A percentile compares a stretch with the other conserved stretches of the same genome.
These are phyloP conservation scores for Meriones unguiculatus DNA, from an alignment of 2,113 vertebrate genomes.

Conservation along the genomic window DNA sequence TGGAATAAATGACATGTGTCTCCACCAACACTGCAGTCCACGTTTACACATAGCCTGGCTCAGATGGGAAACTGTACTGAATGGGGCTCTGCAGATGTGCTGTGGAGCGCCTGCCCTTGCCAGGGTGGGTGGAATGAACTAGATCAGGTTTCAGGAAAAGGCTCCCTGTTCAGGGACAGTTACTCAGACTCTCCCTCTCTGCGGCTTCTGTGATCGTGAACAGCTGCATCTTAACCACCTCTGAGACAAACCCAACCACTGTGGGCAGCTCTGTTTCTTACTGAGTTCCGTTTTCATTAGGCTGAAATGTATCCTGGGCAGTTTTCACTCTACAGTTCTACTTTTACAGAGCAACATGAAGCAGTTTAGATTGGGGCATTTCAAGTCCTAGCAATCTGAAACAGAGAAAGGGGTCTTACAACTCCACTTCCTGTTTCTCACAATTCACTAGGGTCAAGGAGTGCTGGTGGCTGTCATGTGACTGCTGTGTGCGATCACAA, in stretches of 20 bases:
- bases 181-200: not conserved
- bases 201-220: slow-evolving; percentile 15
- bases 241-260: not conserved
- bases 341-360: slow-evolving; percentile 32
- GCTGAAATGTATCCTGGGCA: not conserved
- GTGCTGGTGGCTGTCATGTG: not conserved
- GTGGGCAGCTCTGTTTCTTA: not conserved
- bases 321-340: slow-evolving; percentile 45
- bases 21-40: not conserved
- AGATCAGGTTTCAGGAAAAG: not conserved
- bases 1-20: not conserved
- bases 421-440: slow-evolving; percentile 62
- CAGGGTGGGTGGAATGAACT: not conserved
- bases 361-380: not conserved
- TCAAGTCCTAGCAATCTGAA: slow-evolving; percentile 35
- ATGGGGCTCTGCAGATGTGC: not conserved
- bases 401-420: slow-evolving; percentile 51
- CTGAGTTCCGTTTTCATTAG: slow-evolving; percentile 21
- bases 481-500: not conserved
- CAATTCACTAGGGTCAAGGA: not conserved
- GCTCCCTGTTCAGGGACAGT: not conserved
- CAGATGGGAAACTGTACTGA: not conserved
- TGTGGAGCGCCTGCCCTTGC: not conserved
- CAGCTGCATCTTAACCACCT: not conserved
- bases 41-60: not conserved